Conservation (phyloP, 92 coral and sea anemone species). For the Actinostola sp. region DNA sequence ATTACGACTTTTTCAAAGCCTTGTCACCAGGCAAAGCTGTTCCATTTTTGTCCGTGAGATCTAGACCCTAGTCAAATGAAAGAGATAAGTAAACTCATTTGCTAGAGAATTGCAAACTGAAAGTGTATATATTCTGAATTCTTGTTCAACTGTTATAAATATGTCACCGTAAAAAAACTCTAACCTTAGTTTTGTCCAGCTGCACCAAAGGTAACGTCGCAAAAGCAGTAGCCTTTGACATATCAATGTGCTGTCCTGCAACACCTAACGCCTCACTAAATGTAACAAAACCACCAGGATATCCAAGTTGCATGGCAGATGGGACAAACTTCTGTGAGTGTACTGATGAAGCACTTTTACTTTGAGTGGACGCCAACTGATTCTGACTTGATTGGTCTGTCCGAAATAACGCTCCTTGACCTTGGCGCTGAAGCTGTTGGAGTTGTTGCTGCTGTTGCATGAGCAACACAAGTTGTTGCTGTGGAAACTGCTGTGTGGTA, state of each 20-base stretch:
- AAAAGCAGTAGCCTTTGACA: slow-evolving; percentile 56
- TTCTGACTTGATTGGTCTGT: slow-evolving; percentile 9
- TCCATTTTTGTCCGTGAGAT: slow-evolving; percentile 40
- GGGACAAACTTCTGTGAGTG: slow-evolving; percentile 65
- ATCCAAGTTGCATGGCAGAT: slow-evolving; percentile 63
- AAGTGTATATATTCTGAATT: too few species aligned
- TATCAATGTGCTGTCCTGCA: slow-evolving; percentile 57
- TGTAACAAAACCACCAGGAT: slow-evolving; percentile 71
- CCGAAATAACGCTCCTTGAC: slow-evolving; percentile 11
- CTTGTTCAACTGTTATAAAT: too few species aligned
- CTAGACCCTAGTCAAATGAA: slow-evolving; percentile 4
- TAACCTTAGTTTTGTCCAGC: slow-evolving; percentile 53
- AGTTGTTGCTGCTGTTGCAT: slow-evolving; percentile 48
- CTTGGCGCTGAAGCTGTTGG: slow-evolving; percentile 47
- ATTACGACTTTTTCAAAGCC: slow-evolving; percentile 14
- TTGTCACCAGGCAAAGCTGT: slow-evolving; percentile 25
- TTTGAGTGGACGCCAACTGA: slow-evolving; percentile 6
- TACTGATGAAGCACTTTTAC: slow-evolving; percentile 44
- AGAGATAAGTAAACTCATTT: neutral
- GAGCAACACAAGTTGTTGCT: slow-evolving; percentile 66
- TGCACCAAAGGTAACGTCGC: slow-evolving; percentile 71
- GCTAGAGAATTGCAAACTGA: too few species aligned
- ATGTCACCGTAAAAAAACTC: neutral
- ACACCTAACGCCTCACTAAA: slow-evolving; percentile 66
- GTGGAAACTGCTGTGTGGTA: slow-evolving; percentile 38